Conservation (phyloP, 1,140 invertebrate genomes). For the Lysiphlebus fabarum region DNA sequence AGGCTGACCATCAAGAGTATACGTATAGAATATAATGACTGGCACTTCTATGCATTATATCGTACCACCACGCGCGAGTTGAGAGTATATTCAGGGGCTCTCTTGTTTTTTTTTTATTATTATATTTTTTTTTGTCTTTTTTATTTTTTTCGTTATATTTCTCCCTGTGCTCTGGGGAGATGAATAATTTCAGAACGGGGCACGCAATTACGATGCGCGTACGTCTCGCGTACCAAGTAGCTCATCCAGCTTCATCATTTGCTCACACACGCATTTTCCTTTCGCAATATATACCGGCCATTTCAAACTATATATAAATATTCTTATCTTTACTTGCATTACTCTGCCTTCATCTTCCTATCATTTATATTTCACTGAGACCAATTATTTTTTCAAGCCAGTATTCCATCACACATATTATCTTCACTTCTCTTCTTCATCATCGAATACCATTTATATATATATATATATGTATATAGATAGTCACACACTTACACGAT, state of each 20-base stretch:
- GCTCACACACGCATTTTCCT: not conserved
- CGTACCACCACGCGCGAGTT: slow-evolving; percentile 30
- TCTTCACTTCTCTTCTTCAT: not conserved
- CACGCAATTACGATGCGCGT: slow-evolving; percentile 53
- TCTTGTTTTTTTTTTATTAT: slow-evolving; percentile 1
- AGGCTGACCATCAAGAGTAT: slow-evolving; percentile 2
- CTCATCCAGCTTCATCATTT: slow-evolving; percentile 29
- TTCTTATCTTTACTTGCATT: not conserved
- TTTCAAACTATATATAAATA: slow-evolving; percentile 2
- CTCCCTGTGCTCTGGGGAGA: slow-evolving; percentile 35
- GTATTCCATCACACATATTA: not conserved
- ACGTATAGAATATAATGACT: slow-evolving; percentile 45
- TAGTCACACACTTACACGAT: too few relatives aligned
- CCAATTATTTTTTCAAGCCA: slow-evolving; percentile 15
- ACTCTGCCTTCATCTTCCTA: slow-evolving; percentile 13
- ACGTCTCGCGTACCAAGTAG: slow-evolving; percentile 56
- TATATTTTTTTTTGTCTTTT: not conserved
- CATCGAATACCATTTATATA: too few relatives aligned
- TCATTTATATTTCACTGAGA: slow-evolving; percentile 23
- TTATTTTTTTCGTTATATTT: too few relatives aligned
- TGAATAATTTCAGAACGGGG: slow-evolving; percentile 55
- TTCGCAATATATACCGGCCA: not conserved
- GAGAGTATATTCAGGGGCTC: slow-evolving; percentile 27
- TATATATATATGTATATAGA: too few relatives aligned
- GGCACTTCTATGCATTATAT: slow-evolving; percentile 54